Evolutionary conservation across 2,888 invertebrate genomes (phyloP).

Genomic region (Himalopsyche kuldschensis): DNA sequence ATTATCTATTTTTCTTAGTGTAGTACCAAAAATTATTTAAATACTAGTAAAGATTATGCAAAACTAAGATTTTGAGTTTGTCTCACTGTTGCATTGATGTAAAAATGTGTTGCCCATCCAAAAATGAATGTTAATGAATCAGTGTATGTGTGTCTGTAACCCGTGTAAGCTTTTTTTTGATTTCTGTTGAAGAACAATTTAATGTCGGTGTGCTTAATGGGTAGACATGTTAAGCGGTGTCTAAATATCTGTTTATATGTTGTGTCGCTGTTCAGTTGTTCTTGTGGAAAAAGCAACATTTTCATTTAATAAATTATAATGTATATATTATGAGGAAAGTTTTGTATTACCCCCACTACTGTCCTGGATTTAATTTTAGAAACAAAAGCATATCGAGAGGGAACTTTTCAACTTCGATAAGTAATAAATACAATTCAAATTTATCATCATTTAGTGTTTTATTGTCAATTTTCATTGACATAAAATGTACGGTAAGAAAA

Average conservation of each 20-base stretch:
- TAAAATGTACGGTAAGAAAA: no score
- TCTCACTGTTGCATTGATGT: no score
- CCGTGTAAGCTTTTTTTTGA: background rate
- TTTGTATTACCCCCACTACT: background rate
- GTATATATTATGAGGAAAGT: background rate
- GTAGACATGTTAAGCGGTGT: background rate
- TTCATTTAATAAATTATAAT: background rate
- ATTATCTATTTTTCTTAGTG: no score
- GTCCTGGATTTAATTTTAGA: background rate
- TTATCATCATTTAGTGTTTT: no score
- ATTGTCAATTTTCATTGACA: no score
- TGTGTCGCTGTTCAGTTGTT: background rate
- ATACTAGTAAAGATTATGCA: no score
- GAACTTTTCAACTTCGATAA: background rate
- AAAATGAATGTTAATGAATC: background rate
- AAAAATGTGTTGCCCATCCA: no score
- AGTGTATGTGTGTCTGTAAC: background rate
- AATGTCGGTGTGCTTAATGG: background rate
- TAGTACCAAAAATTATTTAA: no score
- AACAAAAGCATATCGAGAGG: background rate
- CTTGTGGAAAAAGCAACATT: background rate
- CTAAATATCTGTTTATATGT: background rate
- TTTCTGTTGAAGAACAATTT: background rate
- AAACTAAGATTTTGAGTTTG: no score
- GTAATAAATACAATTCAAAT: no score